phyloP scores from a whole-genome alignment of 2,797 vertebrate species.

The Melanotaenia pygmaea region DNA sequence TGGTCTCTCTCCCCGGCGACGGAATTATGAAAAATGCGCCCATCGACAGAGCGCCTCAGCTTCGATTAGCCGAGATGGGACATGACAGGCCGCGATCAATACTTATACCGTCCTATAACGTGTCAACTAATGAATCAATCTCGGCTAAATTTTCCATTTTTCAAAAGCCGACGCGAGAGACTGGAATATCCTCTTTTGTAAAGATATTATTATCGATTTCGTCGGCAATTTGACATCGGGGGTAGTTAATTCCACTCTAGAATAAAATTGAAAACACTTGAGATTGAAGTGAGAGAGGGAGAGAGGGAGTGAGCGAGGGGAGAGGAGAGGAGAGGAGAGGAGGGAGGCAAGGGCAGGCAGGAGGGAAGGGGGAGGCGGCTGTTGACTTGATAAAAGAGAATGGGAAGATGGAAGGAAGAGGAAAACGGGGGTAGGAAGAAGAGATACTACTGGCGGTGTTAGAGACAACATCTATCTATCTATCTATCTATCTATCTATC shows the following conservation, averaged over 20 bases:
- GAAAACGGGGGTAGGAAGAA: constrained; percentile 78
- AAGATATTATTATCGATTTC: constrained; percentile 99
- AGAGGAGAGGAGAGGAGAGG: constrained; percentile 43
- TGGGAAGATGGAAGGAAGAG: constrained; percentile 86
- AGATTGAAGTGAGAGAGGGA: constrained; percentile 83
- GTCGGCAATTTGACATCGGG: constrained; percentile 99
- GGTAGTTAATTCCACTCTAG: constrained; percentile 99
- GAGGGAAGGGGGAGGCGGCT: constrained; percentile 84
- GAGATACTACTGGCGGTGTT: constrained; percentile 70
- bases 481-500: constrained; percentile 45
- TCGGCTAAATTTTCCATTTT: constrained; percentile 99
- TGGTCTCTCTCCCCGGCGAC: constrained; percentile 89
- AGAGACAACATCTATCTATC: constrained; percentile 64
- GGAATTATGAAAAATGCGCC: constrained; percentile 99
- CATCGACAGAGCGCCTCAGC: constrained; percentile 99
- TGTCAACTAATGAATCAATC: constrained; percentile 99
- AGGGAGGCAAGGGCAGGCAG: constrained; percentile 77
- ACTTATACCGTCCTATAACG: constrained; percentile 99
- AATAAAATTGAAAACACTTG: constrained; percentile 99
- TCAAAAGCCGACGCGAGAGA: constrained; percentile 99
- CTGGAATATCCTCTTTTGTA: constrained; percentile 99
- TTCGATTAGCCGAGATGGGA: constrained; percentile 99
- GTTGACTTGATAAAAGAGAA: constrained; percentile 91
- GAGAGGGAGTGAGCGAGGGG: constrained; percentile 49
- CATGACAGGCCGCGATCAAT: constrained; percentile 99